phyloP scores from a whole-genome alignment of 2,797 vertebrate species.

The Manis javanica region DNA sequence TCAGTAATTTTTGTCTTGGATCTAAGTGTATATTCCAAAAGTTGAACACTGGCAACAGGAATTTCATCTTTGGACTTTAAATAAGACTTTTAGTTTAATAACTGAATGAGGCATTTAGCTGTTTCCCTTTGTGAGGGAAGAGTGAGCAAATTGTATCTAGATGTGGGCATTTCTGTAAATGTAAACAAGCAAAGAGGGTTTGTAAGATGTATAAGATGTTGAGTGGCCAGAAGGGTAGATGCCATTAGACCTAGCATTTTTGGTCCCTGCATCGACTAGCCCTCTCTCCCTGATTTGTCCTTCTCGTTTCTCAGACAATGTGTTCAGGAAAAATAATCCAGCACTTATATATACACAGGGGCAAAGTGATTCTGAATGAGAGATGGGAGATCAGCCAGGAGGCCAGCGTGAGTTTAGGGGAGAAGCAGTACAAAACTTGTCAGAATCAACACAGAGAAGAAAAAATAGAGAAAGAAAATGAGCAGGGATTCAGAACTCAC shows the following conservation, averaged over 20 bases:
- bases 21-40: not conserved
- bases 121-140: not conserved
- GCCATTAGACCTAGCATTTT: not conserved
- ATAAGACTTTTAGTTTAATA: not conserved
- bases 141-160: not conserved
- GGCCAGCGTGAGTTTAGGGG: not conserved
- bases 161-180: not conserved
- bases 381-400: not conserved
- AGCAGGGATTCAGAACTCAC: not conserved
- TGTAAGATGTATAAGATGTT: not conserved
- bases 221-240: not conserved
- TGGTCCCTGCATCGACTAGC: not conserved
- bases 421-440: not conserved
- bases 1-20: not conserved
- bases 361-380: not conserved
- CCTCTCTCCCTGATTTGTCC: not conserved
- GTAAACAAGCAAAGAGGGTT: not conserved
- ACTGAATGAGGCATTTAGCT: not conserved
- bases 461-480: not conserved
- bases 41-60: not conserved
- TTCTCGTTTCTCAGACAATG: not conserved
- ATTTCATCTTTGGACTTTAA: not conserved
- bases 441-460: not conserved
- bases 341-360: not conserved
- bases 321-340: not conserved